Base-by-base conservation (phyloP, 2,888 invertebrate species). In the Trichogramma evanescens region DNA sequence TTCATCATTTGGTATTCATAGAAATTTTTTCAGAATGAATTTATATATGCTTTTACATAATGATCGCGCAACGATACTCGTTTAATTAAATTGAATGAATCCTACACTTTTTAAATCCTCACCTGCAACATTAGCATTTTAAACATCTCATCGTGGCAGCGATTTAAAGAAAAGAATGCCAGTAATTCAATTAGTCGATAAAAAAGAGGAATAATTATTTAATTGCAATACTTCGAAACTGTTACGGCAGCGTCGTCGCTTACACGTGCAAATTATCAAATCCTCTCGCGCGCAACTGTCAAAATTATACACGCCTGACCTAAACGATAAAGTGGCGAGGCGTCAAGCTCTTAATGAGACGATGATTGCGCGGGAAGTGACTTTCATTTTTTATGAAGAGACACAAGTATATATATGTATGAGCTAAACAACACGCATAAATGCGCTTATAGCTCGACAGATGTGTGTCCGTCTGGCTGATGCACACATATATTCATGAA, bases 331-430 rank as follows among this genome's bases (percentile, higher is more conserved):
- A 54, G 61, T 50, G 6, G 45, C 40, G 9, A 56, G 45, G 62
- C 61, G 63, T 68, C 65, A 54, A 53, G 53, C 43, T 55, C 59
- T 62, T 69, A 70, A 71, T 67, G 67, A 69, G 68, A 64, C 64
- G 68, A 69, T 67, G 69, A 66, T 68, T 64, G 67, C 65, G 55
- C 63, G 66, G 69, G 68, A 70, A 71, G 67, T 71, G 71, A 72
- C 70, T 71, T 67, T 69, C 65, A 63, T 61, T 70, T 70, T 68
- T 67, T 65, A 61, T 26, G 10, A 49, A 43, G 61, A 53, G 63
- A 62, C 62, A 67, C 63, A 62, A 26, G 26, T 26, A 26, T 26
- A 26, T 26, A 26, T 26, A 3, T 26, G 26, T 26, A 26, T 26
- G 26, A 26, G 26, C 26, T 26, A 26, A 26, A 26, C 26, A 26